phyloP scores from a whole-genome alignment of 1,140 invertebrate genomes.

The Eupristina koningsbergeri region DNA sequence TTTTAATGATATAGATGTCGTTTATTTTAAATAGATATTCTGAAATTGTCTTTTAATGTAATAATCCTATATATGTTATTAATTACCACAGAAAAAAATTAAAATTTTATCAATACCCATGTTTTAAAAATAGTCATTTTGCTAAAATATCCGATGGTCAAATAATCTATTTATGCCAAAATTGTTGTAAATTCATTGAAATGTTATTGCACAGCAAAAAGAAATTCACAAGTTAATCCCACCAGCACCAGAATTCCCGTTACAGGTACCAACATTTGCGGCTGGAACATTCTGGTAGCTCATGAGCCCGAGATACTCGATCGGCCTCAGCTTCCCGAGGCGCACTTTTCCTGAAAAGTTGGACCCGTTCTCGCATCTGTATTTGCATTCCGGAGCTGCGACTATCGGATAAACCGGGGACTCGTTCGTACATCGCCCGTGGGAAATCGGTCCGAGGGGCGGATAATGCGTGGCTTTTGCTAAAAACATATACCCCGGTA shows the following conservation, averaged over 20 bases:
- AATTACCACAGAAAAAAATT: too few relatives aligned
- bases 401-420: not conserved
- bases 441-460: constrained; percentile 3
- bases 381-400: not conserved
- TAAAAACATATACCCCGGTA: not conserved
- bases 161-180: too few relatives aligned
- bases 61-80: too few relatives aligned
- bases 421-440: constrained; percentile 9
- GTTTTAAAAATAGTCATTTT: too few relatives aligned
- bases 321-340: not conserved
- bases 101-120: too few relatives aligned
- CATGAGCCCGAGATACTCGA: not conserved
- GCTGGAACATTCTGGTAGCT: not conserved
- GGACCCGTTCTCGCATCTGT: not conserved
- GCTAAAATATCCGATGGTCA: too few relatives aligned
- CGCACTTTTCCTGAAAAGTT: not conserved
- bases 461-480: constrained; percentile 4
- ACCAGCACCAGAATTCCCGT: not conserved
- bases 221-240: too few relatives aligned
- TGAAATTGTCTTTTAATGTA: too few relatives aligned
- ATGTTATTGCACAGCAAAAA: too few relatives aligned
- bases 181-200: too few relatives aligned
- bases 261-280: not conserved
- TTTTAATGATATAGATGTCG: too few relatives aligned
- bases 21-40: too few relatives aligned